Conservation (phyloP, 1,140 invertebrate genomes). For the Drosophila lowei region DNA sequence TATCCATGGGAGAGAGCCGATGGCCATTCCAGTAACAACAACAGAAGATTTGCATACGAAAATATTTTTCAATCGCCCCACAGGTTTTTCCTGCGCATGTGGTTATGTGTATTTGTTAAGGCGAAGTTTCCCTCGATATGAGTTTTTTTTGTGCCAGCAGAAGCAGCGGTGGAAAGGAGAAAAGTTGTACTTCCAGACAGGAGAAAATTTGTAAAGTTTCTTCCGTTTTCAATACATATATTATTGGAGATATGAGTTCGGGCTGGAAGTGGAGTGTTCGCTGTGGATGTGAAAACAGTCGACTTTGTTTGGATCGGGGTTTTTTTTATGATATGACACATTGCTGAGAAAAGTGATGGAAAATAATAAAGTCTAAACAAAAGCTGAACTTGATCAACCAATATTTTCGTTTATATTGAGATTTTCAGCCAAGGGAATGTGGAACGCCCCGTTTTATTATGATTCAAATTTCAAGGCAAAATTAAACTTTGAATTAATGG, state of each 20-base stretch:
- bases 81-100: constrained; percentile 48
- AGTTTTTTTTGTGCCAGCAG: constrained; percentile 27
- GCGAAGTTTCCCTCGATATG: constrained; percentile 53
- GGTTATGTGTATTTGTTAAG: constrained; percentile 48
- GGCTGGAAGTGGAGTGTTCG: constrained; percentile 11
- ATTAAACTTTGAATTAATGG: no score
- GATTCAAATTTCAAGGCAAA: no score
- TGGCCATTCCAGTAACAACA: constrained; percentile 42
- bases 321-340: constrained; percentile 5
- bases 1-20: constrained; percentile 19
- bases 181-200: constrained; percentile 39
- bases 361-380: no score
- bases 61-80: constrained; percentile 74
- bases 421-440: no score
- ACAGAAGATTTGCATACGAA: constrained; percentile 71
- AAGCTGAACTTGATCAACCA: no score
- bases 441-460: no score
- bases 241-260: constrained; percentile 44
- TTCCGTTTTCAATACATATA: constrained; percentile 51
- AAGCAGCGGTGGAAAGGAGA: constrained; percentile 17
- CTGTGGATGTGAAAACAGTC: constrained; percentile 7
- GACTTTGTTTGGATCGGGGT: not conserved
- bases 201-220: constrained; percentile 65
- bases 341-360: constrained; percentile 3
- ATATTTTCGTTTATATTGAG: no score